Conservation (phyloP, 2,797 vertebrate genomes). For the Scyliorhinus canicula region DNA sequence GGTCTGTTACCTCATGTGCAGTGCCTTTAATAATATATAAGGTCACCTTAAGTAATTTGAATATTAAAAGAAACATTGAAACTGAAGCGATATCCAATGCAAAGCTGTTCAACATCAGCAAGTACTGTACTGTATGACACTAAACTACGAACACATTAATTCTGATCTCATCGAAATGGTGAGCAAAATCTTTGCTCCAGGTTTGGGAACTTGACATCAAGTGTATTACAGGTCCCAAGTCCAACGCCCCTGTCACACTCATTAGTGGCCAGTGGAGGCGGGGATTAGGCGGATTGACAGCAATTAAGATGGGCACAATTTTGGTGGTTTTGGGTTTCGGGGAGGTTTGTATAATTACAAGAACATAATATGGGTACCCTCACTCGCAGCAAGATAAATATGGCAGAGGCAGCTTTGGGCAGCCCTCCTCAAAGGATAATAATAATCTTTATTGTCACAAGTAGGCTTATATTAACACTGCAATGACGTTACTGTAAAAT, state of each 20-base stretch:
- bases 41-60: neutral
- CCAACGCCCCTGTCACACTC: too few species aligned
- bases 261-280: too few species aligned
- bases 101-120: neutral
- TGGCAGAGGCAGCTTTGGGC: too few species aligned
- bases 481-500: too few species aligned
- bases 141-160: too few species aligned
- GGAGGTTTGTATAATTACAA: neutral
- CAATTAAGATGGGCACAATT: neutral
- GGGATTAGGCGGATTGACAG: neutral
- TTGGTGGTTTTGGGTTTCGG: neutral
- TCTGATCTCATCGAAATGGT: neutral
- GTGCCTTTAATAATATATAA: constrained; percentile 27
- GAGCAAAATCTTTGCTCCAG: neutral
- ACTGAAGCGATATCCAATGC: neutral
- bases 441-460: too few species aligned
- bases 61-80: neutral
- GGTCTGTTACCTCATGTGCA: constrained; percentile 36
- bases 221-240: neutral
- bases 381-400: too few species aligned
- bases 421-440: too few species aligned
- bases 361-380: neutral
- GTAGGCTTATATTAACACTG: too few species aligned
- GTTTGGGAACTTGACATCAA: neutral
- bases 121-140: neutral